Evolutionary conservation across 2,797 vertebrate genomes (phyloP).

Genomic region (Chiloscyllium punctatum): DNA sequence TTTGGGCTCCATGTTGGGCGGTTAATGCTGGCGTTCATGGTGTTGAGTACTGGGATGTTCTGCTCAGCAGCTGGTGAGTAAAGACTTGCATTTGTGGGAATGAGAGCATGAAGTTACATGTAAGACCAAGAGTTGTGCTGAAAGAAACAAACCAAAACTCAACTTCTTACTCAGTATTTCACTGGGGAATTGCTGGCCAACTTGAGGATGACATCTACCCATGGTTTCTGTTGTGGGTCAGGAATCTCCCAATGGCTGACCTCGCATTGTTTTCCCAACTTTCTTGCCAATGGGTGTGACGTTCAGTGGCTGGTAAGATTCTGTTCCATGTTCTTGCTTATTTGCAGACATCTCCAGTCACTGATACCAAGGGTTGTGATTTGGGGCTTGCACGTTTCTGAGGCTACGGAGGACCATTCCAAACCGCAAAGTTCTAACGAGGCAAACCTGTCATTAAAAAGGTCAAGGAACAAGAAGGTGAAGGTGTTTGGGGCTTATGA

Average conservation of each 20-base stretch:
- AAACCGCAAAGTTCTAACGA: background rate
- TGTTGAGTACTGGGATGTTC: slow-evolving; percentile 95
- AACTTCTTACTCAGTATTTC: background rate
- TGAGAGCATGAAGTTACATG: background rate
- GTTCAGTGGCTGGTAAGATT: no score
- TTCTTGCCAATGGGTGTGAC: no score
- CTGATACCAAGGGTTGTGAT: no score
- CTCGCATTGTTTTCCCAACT: no score
- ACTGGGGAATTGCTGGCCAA: background rate
- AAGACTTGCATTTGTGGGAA: background rate
- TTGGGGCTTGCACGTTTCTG: background rate
- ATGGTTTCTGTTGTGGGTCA: background rate
- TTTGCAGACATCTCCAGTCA: no score
- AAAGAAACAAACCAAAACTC: background rate
- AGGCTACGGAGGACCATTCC: background rate
- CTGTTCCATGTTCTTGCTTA: no score
- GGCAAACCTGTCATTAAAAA: background rate
- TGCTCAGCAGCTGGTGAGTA: slow-evolving; percentile 84
- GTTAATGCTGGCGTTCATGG: slow-evolving; percentile 89
- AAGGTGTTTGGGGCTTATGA: background rate
- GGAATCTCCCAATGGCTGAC: no score
- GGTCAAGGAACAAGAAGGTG: background rate
- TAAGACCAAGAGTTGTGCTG: accelerated
- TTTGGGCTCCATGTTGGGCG: slow-evolving; percentile 93
- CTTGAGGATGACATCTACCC: background rate